phyloP scores from a whole-genome alignment of 2,888 invertebrate species.

The Hipparchia semele region DNA sequence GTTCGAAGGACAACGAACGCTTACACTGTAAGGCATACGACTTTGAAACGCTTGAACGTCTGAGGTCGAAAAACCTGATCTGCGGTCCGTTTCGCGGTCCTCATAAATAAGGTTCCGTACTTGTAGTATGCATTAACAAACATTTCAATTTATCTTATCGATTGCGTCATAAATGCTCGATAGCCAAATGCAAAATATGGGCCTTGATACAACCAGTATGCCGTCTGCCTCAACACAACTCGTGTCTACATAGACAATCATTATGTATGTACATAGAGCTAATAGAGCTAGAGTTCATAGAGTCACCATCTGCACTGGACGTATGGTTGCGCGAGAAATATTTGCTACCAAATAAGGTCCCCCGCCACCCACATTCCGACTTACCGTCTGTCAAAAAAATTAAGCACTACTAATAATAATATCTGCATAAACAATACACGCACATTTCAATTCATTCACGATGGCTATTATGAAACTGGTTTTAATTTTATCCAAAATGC shows the following conservation, averaged over 20 bases:
- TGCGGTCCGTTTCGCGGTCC: not conserved
- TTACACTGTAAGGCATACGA: not conserved
- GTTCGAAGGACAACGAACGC: not conserved
- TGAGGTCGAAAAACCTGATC: conserved; percentile 1
- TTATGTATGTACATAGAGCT: too few species aligned
- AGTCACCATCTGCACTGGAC: too few species aligned
- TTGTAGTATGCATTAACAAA: not conserved
- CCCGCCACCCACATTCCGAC: too few species aligned
- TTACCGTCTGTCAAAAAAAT: too few species aligned
- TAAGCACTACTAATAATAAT: too few species aligned
- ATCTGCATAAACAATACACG: too few species aligned
- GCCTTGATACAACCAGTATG: not conserved
- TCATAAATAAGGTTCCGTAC: not conserved
- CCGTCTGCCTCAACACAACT: not conserved
- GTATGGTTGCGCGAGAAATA: too few species aligned
- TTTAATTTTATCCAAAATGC: not conserved
- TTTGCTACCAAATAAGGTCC: too few species aligned
- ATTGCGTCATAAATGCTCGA: not conserved
- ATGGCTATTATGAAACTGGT: too few species aligned
- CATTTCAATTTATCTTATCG: not conserved
- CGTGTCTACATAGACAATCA: not conserved
- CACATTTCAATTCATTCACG: too few species aligned
- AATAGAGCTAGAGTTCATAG: too few species aligned
- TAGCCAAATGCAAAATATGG: not conserved
- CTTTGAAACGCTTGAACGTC: not conserved